Evolutionary conservation across 2,113 vertebrate species (phyloP).

Genomic region (Sphyrna mokarran): DNA sequence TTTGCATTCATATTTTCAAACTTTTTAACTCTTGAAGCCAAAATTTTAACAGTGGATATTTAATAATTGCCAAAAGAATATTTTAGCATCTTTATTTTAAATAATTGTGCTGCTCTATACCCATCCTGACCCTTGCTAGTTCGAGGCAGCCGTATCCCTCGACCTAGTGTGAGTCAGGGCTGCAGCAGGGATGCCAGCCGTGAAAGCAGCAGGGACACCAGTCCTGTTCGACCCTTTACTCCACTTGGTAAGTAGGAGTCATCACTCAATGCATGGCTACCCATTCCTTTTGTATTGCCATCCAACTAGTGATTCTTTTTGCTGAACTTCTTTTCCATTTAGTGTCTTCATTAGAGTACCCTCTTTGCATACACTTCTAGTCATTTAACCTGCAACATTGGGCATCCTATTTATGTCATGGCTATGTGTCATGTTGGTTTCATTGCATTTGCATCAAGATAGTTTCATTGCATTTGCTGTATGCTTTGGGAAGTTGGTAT

Average conservation of each 20-base stretch:
- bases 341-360: slow-evolving; percentile 41
- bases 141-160: slow-evolving; percentile 91
- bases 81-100: slow-evolving; percentile 50
- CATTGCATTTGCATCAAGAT: not conserved
- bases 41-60: not conserved
- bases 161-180: slow-evolving; percentile 97
- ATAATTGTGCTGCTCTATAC: slow-evolving; percentile 45
- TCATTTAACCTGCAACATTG: slow-evolving; percentile 17
- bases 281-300: slow-evolving; percentile 33
- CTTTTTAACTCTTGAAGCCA: not conserved
- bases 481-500: slow-evolving; percentile 21
- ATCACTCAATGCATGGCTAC: slow-evolving; percentile 44
- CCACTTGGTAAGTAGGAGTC: slow-evolving; percentile 82
- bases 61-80: slow-evolving; percentile 35
- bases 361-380: slow-evolving; percentile 39
- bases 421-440: not conserved
- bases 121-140: slow-evolving; percentile 65
- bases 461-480: not conserved
- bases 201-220: slow-evolving; percentile 95
- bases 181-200: slow-evolving; percentile 97
- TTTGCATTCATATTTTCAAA: too few relatives aligned
- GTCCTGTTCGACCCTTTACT: slow-evolving; percentile 89
- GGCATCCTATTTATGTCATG: not conserved
- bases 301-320: slow-evolving; percentile 35
- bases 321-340: slow-evolving; percentile 36